Base-by-base conservation (phyloP, 2,888 invertebrate genomes). In the Marasmarcha lunaedactyla region DNA sequence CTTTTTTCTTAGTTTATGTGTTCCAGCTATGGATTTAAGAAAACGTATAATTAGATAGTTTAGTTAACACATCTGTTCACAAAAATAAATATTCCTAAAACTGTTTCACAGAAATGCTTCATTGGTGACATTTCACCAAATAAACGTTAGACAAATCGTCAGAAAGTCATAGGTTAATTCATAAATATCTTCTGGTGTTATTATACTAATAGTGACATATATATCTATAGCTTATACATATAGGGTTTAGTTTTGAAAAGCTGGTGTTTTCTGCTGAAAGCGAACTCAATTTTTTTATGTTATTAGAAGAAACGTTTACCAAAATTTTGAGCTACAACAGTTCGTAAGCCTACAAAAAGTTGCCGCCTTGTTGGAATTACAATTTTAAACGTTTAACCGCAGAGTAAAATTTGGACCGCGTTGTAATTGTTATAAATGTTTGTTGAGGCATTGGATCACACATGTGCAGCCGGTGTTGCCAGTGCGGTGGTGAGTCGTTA, bases 41-140 rank as follows among this genome's bases (percentile, higher is more conserved):
- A n/a, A n/a, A n/a, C n/a, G n/a, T n/a, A n/a, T n/a, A n/a, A n/a
- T n/a, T n/a, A n/a, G 20, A 20, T 5, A 7, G 7, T 20, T 20
- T 20, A 20, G 20, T 20, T 20, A 20, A 20, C 20, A 20, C 20
- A 20, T 20, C 20, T 20, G 20, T 7, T 20, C 7, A 20, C 20
- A 20, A 3, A n/a, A n/a, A 7, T 20, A 20, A 20, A 20, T 20
- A 5, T 3, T 7, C 7, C 7, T 20, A 7, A 52, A 55, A 57
- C 52, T 47, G 48, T 49, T 55, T 48, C 43, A 53, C 57, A 54
- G 44, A 46, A 52, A 60, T 59, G 3, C 9, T 2, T 30, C 9
- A 3, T 10, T 52, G 59, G 55, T 70, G 71, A 71, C 70, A 63
- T 65, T 66, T 63, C 53, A 57, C 51, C 60, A 69, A 69, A 69